Percentiles rank a stretch among this genome's conserved stretches.
Conservation (phyloP, 2,888 invertebrate species). For the Aradus depressus region DNA sequence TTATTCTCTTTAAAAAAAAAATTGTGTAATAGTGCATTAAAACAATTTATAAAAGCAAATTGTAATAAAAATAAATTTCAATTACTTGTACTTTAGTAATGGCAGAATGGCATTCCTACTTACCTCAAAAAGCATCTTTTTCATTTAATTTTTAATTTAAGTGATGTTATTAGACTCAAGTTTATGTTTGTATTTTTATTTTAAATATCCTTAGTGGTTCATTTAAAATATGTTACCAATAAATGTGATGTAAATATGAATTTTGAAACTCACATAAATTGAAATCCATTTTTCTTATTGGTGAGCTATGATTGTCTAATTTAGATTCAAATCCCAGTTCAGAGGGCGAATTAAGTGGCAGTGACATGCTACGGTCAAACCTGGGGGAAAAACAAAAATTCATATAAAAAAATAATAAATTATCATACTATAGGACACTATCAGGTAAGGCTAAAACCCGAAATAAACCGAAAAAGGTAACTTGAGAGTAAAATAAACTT, state of each 20-base stretch:
- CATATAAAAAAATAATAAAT: conserved; percentile 5
- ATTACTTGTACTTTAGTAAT: too few species aligned
- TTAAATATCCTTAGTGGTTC: too few species aligned
- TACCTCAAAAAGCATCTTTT: conserved; percentile 12
- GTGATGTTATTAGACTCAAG: background rate
- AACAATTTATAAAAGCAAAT: too few species aligned
- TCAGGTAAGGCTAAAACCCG: too few species aligned
- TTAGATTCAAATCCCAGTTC: conserved; percentile 18
- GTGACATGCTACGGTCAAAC: conserved; percentile 58
- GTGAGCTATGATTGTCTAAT: conserved; percentile 39
- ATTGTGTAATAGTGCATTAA: too few species aligned
- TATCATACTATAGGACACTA: too few species aligned
- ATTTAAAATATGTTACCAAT: too few species aligned
- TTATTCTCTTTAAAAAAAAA: too few species aligned
- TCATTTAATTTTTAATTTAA: background rate
- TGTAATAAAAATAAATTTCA: too few species aligned
- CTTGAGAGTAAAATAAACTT: too few species aligned
- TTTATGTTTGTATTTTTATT: background rate
- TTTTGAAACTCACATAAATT: conserved; percentile 81
- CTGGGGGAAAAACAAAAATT: conserved; percentile 38
- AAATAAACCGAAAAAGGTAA: too few species aligned
- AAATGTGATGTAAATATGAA: too few species aligned
- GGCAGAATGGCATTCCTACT: conserved; percentile 15
- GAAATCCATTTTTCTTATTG: conserved; percentile 66
- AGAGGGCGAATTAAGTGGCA: conserved; percentile 43